Base-by-base conservation (phyloP, 2,797 vertebrate genomes). In the Poecilia picta region DNA sequence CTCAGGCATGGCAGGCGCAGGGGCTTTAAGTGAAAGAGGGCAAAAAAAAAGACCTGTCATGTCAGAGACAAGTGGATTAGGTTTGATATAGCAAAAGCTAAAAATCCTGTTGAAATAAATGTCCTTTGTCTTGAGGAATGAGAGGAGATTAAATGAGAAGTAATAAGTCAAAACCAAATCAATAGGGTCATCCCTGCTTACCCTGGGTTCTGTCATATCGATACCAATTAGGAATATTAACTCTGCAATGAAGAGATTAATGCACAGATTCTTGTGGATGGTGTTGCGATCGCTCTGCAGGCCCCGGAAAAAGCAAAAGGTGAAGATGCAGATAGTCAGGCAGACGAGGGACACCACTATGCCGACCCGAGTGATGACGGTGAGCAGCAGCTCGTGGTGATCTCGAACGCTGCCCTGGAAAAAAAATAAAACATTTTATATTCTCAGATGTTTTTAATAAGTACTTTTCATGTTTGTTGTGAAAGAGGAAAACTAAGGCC, bases 201-300 rank as follows among this genome's bases (percentile, higher is more conserved):
- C 98, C 97, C 93, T 95, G 84, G 97, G 97, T 92, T 97, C 96
- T 41, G 98, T 99, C 95, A 99, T 98, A 95, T 99, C 97, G 89
- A 98, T 98, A 92, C 98, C 98, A 92, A 99, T 97, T 88, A 99
- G 96, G 94, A 98, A 99, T 96, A 99, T 98, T 93, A 99, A 97
- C 93, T 99, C 98, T 3, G 98, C 98, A 77, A 99, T 96, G 95
- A 99, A 99, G 91, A 99, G 96, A 94, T 99, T 99, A 94, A 99
- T 98, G 94, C 98, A 99, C 88, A 99, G 93, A 93, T 99, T 99
- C 96, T 99, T 99, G 96, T 99, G 98, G 95, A 99, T 99, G 83
- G 98, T 99, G 93, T 99, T 99, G 82, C 98, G 98, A 91, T 99
- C 98, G 23, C 97, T 99, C 94, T 99, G 98, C 64, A 99, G 96